Conservation (phyloP, 2,797 vertebrate species). For the Cuniculus paca region DNA sequence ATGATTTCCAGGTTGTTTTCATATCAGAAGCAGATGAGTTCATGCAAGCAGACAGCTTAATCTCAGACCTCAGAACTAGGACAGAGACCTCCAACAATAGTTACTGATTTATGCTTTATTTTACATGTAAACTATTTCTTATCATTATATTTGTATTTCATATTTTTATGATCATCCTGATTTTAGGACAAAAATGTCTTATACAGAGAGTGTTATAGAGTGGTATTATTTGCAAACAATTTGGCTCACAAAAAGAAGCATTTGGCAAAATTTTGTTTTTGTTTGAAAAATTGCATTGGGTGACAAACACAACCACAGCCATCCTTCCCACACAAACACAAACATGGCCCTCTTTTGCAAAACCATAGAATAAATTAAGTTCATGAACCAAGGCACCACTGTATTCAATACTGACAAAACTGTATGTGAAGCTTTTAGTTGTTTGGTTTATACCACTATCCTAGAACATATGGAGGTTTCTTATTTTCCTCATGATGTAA, state of each 20-base stretch:
- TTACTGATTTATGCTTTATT: background rate
- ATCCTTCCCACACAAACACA: background rate
- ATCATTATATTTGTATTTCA: slow-evolving; percentile 18
- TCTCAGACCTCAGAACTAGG: background rate
- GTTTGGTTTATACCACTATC: background rate
- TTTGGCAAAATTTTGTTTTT: background rate
- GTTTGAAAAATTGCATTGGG: background rate
- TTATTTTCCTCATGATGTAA: slow-evolving; percentile 18
- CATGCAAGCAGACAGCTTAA: background rate
- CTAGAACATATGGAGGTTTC: background rate
- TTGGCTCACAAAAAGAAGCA: background rate
- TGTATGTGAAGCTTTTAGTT: background rate
- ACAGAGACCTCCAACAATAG: background rate
- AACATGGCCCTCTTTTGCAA: background rate
- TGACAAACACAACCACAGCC: background rate
- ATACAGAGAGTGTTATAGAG: background rate
- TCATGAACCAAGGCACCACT: background rate
- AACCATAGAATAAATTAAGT: background rate
- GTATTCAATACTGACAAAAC: background rate
- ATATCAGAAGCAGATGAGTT: background rate
- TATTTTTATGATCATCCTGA: background rate
- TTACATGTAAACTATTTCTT: background rate
- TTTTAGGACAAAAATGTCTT: slow-evolving; percentile 3
- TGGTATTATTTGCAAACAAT: background rate
- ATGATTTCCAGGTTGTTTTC: background rate